Evolutionary conservation across 2,797 vertebrate genomes (phyloP).

Genomic region (Manis crassicaudata): DNA sequence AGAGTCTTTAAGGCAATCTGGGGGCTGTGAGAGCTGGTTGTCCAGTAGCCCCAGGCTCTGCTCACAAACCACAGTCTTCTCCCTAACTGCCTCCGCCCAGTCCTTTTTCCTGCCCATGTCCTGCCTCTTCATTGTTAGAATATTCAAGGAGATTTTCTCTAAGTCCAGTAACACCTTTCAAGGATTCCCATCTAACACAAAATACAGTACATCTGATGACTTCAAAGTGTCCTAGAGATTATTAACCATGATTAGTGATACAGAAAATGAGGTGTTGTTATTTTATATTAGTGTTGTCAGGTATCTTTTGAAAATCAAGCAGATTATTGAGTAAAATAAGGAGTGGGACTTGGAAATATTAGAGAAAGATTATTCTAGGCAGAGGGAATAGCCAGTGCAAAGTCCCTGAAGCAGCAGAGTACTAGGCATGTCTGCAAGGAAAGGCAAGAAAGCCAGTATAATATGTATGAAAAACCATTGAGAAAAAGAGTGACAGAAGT

Average conservation of each 20-base stretch:
- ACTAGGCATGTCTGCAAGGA: background rate
- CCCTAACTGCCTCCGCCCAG: background rate
- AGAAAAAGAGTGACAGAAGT: no score
- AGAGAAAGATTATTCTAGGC: background rate
- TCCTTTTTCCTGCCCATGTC: background rate
- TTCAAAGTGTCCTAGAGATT: background rate
- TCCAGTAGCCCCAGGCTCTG: background rate
- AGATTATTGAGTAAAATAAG: conserved; percentile 31
- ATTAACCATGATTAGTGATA: background rate
- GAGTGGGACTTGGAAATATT: background rate
- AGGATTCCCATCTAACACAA: background rate
- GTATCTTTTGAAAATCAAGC: background rate
- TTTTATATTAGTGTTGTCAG: background rate
- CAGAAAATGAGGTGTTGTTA: background rate
- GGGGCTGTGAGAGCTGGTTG: background rate
- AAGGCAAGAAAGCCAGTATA: background rate
- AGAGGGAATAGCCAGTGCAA: background rate
- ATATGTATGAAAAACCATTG: no score
- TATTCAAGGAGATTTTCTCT: background rate
- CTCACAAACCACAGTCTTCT: background rate
- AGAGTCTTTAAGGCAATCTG: background rate
- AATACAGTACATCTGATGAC: background rate
- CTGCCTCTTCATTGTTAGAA: background rate
- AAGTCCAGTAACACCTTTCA: background rate
- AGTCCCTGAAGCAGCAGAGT: background rate